Base-by-base conservation (phyloP, 1,140 invertebrate species). In the Portunus trituberculatus region DNA sequence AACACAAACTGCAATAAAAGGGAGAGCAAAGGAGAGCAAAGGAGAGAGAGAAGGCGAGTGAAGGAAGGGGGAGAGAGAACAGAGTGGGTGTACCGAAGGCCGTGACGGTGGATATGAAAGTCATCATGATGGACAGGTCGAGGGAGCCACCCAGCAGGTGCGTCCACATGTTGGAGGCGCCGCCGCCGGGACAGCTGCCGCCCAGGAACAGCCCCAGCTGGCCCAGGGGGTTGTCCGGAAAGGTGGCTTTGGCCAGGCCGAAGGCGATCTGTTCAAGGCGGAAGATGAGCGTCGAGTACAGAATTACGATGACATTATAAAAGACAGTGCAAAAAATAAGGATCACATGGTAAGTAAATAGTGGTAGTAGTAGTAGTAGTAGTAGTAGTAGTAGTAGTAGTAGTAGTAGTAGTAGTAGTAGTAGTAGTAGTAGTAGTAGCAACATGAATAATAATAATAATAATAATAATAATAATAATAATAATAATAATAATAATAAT, bases 141-240 rank as follows among this genome's bases (percentile, higher is more conserved):
- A 99, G 97, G 97, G 99, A 99, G 8, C 98, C 99, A 52, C 98
- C 98, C 0, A 99, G 97, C 45, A 99, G 97, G 95, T 98, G 98
- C 0, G 99, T 98, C 99, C 99, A 99, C 96, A 99, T 99, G 97
- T 99, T 99, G 25, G 99, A 99, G 20, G 99, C 98, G 0, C 99
- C 99, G 0, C 99, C 99, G 52, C 98, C 99, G n/a, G 99, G 99
- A 93, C 98, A 98, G 91, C 99, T 98, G 0, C 99, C 99, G 2
- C 98, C 98, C 96, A 99, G 98, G 97, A 99, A 99, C 96, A 99
- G 97, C 0, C 99, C 99, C 96, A 99, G 97, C 94, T 98, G 98
- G 97, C 99, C 97, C 94, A 98, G 97, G 29, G 98, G 97, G 92
- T 97, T 97, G 67, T 98, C 96, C 0, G 98, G 98, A 97, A 99